Base-by-base conservation (phyloP, 2,113 vertebrate species). In the Phrynocephalus versicolor region DNA sequence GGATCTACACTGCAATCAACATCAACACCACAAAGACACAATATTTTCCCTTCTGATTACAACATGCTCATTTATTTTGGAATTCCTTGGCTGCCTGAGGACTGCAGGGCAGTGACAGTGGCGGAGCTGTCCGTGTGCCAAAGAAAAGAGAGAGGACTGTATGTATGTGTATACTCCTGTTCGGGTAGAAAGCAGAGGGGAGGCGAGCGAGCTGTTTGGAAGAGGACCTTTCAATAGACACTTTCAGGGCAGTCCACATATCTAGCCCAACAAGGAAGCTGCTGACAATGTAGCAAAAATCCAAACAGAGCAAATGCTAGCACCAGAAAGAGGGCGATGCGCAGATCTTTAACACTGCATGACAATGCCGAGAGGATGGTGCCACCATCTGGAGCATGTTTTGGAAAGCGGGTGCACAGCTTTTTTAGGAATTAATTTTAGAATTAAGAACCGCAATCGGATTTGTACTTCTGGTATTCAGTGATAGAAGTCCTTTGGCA, bases 31-130 rank as follows among this genome's bases (percentile, higher is more conserved):
- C 95, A 94, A 96, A 94, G 94, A 96, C 95, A 96, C 95, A 96
- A 93, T 94, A 96, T 95, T 96, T 93, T 85, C 96, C 95, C 94
- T 95, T 95, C 94, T 94, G 81, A 96, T 96, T 95, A 96, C 95
- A 96, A 96, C 96, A 95, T 1, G 1, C 92, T 96, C 94, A 93
- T 97, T 97, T 97, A 97, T 93, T 96, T 96, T 95, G 94, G 95
- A 95, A 94, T 96, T 94, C 95, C 95, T 96, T 87, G 91, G 94
- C 95, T 92, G 94, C 92, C 88, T 93, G 94, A 97, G 94, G 94
- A 94, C 92, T 95, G 90, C 95, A 94, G 94, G 94, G 94, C 75
- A 91, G 95, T 95, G 96, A 95, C 95, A 96, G 95, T 94, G 93
- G 93, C 96, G 90, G 93, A 96, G 87, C 79, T 96, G 96, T 96